phyloP scores from a whole-genome alignment of 2,797 vertebrate genomes.

The Sebastes trivittatus region DNA sequence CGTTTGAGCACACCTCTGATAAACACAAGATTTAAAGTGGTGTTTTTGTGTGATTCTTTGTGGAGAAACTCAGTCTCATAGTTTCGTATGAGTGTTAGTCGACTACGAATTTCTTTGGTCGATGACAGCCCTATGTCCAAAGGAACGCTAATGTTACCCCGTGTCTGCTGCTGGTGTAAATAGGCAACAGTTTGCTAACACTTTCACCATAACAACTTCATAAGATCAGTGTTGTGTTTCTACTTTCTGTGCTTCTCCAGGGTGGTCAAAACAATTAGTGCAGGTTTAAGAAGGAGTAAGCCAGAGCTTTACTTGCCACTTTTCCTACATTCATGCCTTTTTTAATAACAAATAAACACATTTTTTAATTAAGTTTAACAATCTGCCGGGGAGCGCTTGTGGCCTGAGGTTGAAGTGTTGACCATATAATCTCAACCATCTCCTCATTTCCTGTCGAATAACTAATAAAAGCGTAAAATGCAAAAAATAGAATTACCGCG shows the following conservation, averaged over 20 bases:
- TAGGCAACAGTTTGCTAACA: background rate
- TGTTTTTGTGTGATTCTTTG: too few relatives aligned
- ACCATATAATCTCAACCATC: background rate
- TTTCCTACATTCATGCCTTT: background rate
- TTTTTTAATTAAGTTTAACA: background rate
- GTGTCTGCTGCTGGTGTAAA: background rate
- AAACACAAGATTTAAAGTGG: too few relatives aligned
- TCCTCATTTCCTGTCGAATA: background rate
- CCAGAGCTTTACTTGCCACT: background rate
- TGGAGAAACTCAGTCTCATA: too few relatives aligned
- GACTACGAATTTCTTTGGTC: too few relatives aligned
- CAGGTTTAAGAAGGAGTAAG: background rate
- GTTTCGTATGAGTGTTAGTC: too few relatives aligned
- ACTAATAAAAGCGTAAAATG: background rate
- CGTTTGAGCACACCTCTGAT: fast-evolving
- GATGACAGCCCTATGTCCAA: too few relatives aligned
- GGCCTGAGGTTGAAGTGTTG: background rate
- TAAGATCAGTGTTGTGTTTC: background rate
- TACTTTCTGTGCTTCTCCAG: background rate
- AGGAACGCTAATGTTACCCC: background rate
- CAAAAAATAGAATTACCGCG: too few relatives aligned
- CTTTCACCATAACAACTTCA: background rate
- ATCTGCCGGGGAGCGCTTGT: background rate
- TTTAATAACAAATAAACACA: background rate
- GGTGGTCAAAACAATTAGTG: background rate